These are phyloP conservation scores for Ptychodera flava DNA, from an alignment of 35 echinoderm and acorn worm species.

Conservation along the genomic window DNA sequence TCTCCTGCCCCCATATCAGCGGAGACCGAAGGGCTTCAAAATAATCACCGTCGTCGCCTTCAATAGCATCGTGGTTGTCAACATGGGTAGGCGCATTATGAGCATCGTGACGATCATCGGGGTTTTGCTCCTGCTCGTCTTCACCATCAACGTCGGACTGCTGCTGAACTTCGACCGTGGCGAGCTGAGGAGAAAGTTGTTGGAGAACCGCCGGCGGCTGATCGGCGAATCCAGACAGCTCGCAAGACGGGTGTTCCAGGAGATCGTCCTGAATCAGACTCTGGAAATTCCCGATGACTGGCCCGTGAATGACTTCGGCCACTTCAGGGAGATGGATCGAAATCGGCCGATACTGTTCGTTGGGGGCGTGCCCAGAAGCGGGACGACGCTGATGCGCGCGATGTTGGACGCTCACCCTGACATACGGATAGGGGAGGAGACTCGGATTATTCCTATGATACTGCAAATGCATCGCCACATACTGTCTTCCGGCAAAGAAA, in stretches of 20 bases:
- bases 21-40: too few species aligned
- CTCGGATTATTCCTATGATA: not conserved
- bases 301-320: not conserved
- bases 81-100: not conserved
- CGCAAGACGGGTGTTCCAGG: not conserved
- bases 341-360: not conserved
- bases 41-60: too few species aligned
- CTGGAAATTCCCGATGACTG: not conserved
- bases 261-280: not conserved
- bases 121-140: not conserved
- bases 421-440: not conserved
- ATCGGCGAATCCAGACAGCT: not conserved
- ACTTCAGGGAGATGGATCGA: not conserved
- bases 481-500: not conserved
- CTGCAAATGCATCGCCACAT: not conserved
- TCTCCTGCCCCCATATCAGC: too few species aligned
- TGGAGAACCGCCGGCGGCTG: not conserved
- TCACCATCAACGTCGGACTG: not conserved
- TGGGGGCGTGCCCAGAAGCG: not conserved
- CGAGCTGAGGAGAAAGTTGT: not conserved
- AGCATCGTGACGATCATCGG: not conserved
- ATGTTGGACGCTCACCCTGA: not conserved
- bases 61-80: too few species aligned
- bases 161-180: not conserved
- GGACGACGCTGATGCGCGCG: not conserved